Evolutionary conservation across 2,888 invertebrate species (phyloP).

Genomic region (Sipha maydis): DNA sequence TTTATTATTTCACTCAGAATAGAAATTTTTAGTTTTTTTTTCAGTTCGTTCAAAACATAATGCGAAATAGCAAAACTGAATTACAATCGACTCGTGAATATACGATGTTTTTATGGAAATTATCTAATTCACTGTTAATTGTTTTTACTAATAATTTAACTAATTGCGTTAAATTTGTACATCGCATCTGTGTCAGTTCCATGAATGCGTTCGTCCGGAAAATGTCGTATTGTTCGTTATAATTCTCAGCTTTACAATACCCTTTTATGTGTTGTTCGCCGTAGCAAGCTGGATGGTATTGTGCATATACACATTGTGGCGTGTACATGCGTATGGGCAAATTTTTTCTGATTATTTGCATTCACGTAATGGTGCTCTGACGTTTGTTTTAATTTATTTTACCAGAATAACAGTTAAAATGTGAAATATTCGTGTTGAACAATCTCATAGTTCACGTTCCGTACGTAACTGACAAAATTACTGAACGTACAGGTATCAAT

Average conservation of each 20-base stretch:
- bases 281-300: neutral
- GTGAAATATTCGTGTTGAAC: conserved; percentile 9
- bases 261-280: neutral
- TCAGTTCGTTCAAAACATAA: too few relatives aligned
- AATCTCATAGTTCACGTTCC: neutral
- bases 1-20: too few relatives aligned
- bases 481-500: neutral
- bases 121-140: neutral
- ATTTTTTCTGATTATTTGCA: neutral
- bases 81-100: neutral
- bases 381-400: neutral
- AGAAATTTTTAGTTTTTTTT: too few relatives aligned
- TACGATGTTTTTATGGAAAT: neutral
- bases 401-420: neutral
- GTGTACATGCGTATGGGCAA: neutral
- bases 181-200: neutral
- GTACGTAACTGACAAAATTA: neutral
- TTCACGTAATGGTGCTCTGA: neutral
- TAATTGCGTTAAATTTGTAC: neutral
- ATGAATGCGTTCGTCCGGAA: conserved; percentile 8
- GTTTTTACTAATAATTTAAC: neutral
- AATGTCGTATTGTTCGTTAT: conserved; percentile 27
- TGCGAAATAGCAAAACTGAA: too few relatives aligned
- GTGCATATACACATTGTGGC: neutral
- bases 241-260: neutral